Evolutionary conservation across 1,140 invertebrate species (phyloP).

Genomic region (Leptinotarsa lineolata): DNA sequence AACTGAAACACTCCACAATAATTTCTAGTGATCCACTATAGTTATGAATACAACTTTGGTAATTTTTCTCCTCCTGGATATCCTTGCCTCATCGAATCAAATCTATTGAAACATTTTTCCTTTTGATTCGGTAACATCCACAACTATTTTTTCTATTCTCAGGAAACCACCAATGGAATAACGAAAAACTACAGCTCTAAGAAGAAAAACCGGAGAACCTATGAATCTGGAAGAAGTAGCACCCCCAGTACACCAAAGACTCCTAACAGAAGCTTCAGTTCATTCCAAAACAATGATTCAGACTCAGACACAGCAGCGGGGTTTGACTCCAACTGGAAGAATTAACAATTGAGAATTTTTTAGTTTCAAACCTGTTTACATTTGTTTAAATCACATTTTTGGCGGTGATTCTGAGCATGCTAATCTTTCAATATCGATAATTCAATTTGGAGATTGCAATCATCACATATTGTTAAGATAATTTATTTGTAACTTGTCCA

Average conservation of each 20-base stretch:
- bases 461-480: background rate
- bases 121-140: no score
- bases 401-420: background rate
- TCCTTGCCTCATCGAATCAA: no score
- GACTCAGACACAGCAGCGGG: constrained; percentile 82
- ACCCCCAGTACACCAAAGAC: constrained; percentile 65
- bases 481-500: background rate
- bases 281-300: constrained; percentile 60
- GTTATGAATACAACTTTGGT: no score
- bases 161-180: constrained; percentile 70
- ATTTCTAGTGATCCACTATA: no score
- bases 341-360: constrained; percentile 35
- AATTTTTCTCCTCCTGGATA: no score
- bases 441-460: background rate
- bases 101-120: no score
- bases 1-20: no score
- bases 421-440: background rate
- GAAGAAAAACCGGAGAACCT: constrained; percentile 61
- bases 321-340: constrained; percentile 74
- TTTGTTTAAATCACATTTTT: background rate
- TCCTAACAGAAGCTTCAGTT: constrained; percentile 37
- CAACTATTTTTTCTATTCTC: constrained; percentile 32
- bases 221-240: constrained; percentile 58
- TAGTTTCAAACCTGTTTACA: background rate
- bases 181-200: constrained; percentile 69